Evolutionary conservation across 2,797 vertebrate genomes (phyloP), one percentile per base, ranked within the genome.

Genomic region (Artibeus jamaicensis): DNA sequence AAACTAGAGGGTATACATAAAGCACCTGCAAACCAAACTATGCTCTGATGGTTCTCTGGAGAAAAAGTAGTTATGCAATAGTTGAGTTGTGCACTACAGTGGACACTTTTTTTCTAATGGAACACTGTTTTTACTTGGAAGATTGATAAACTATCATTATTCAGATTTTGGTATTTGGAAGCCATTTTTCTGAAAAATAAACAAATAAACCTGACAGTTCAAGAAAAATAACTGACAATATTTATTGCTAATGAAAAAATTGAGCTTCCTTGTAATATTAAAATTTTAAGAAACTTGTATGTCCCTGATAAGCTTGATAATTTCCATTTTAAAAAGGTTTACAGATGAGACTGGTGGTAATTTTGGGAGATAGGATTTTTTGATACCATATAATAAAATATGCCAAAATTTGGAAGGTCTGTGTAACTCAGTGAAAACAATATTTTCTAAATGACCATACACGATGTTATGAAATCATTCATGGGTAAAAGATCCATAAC

Each of bases 301-400:
- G 5, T 74, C 12, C 8, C 16, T 86, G 55, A 8, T 73, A 92
- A 84, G 16, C 24, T 77, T 76, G 37, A 88, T 14, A 50, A 18
- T 71, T 44, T 81, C 29, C 86, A 65, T 95, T 55, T 95, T 89
- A 65, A 37, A 93, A 93, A 89, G n/a, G 14, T 71, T 77, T 92
- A 68, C 32, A 73, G 39, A 86, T 73, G 74, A 89, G 37, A 79
- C 14, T 84, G 42, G 21, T 42, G 78, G 11, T 44, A 89, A 59
- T 73, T 67, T 50, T 86, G 57, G 29, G 42, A 11, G 21, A 44
- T 2, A 86, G 19, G 10, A 78, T 9, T 71, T 89, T 86, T 92
- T 68, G 42, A 42, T 92, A 83, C 8, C 53, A 32, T 3, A 5
- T 53, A 81, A 62, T 32, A 62, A 62, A 62, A 62, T 15, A 62